Evolutionary conservation across 1,140 invertebrate species (phyloP).

Genomic region (Saccostrea cuccullata): DNA sequence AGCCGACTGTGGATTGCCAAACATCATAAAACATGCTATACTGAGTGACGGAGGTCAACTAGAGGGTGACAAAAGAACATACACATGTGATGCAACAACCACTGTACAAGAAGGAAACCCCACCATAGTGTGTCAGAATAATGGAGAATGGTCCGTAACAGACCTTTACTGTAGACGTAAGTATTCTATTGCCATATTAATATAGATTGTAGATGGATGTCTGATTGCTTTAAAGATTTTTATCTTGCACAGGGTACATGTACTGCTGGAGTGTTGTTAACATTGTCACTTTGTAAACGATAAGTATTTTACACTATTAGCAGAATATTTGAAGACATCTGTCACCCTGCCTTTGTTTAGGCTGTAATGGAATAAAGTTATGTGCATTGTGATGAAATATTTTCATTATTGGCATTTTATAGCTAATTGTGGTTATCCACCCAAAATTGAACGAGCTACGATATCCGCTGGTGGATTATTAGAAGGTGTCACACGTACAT

Average conservation of each 20-base stretch:
- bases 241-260: neutral
- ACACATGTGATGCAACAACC: slow-evolving; percentile 15
- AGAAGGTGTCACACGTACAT: neutral
- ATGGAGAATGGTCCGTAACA: slow-evolving; percentile 26
- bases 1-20: slow-evolving; percentile 30
- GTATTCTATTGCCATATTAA: neutral
- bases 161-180: slow-evolving; percentile 34
- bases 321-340: too few species aligned
- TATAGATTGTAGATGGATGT: too few species aligned
- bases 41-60: neutral
- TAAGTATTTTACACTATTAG: too few species aligned
- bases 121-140: neutral
- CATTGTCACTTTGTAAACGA: too few species aligned
- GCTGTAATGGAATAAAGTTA: too few species aligned
- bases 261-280: neutral
- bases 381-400: too few species aligned
- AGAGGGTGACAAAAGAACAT: neutral
- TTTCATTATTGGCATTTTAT: neutral
- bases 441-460: neutral
- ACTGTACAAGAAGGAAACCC: slow-evolving; percentile 23
- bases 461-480: neutral
- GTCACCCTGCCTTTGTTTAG: too few species aligned
- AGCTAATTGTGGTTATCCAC: slow-evolving; percentile 37
- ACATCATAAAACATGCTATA: neutral
- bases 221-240: neutral